Evolutionary conservation across 2,888 invertebrate genomes (phyloP).

Genomic region (Timema cristinae): DNA sequence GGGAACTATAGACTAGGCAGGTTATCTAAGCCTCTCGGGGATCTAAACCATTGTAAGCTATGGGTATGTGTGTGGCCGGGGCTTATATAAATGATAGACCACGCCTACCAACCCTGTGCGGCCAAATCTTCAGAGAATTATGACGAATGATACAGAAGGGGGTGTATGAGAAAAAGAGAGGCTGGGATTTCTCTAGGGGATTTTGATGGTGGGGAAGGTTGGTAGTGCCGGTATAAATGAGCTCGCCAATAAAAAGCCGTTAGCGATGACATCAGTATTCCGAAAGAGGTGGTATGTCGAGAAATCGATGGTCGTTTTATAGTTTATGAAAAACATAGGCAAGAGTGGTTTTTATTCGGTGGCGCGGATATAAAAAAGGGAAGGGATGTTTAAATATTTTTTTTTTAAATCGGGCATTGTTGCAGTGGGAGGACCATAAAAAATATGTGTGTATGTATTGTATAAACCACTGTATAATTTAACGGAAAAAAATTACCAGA

Average conservation of each 20-base stretch:
- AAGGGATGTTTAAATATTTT: no score
- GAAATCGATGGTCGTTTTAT: background rate
- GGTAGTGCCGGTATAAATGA: constrained; percentile 20
- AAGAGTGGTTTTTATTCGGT: no score
- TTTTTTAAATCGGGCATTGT: no score
- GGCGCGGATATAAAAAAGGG: no score
- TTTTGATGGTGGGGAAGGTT: constrained; percentile 8
- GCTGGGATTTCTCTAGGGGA: constrained; percentile 14
- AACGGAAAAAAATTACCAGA: background rate
- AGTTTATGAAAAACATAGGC: no score
- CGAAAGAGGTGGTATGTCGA: constrained; percentile 16
- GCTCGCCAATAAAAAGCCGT: constrained; percentile 27
- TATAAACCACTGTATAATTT: background rate
- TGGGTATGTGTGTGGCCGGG: no score
- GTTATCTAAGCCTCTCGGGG: no score
- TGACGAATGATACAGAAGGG: constrained; percentile 23
- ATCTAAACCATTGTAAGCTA: no score
- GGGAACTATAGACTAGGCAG: no score
- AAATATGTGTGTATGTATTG: no score
- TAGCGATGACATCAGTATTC: constrained; percentile 29
- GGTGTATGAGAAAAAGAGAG: constrained; percentile 9
- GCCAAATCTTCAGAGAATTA: constrained; percentile 29
- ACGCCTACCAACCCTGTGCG: constrained; percentile 27
- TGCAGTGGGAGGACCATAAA: no score
- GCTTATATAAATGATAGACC: background rate